A percentile compares a stretch with the other conserved stretches of the same genome.
These are phyloP conservation scores for Drosophila aff. DNA, from an alignment of 1,140 invertebrate genomes.

Conservation along the genomic window DNA sequence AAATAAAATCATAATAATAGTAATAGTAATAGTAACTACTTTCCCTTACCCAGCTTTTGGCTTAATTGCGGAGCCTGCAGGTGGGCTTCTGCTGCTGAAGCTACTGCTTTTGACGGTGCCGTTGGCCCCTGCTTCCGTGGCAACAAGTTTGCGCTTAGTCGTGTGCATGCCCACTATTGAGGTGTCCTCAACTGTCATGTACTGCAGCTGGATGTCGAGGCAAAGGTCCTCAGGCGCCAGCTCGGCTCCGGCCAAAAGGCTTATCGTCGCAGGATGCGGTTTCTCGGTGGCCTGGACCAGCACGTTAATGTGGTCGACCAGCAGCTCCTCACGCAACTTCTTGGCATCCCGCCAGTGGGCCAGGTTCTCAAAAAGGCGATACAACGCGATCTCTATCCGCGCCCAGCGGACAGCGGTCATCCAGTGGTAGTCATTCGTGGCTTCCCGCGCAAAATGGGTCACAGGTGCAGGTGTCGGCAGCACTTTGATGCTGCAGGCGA, in stretches of 20 bases:
- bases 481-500: constrained; percentile 56
- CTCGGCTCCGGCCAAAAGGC: constrained; percentile 6
- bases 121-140: constrained; percentile 9
- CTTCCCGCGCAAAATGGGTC: constrained; percentile 22
- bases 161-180: not conserved
- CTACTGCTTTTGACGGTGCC: not conserved
- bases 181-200: constrained; percentile 43
- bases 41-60: constrained; percentile 5
- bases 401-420: constrained; percentile 55
- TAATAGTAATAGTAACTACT: too few relatives aligned
- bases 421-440: constrained; percentile 54
- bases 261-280: not conserved
- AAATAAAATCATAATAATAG: too few relatives aligned
- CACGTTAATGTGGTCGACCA: constrained; percentile 55
- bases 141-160: constrained; percentile 21
- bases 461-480: constrained; percentile 36
- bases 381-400: constrained; percentile 40
- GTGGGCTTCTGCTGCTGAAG: not conserved
- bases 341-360: constrained; percentile 17
- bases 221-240: constrained; percentile 6
- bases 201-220: constrained; percentile 38
- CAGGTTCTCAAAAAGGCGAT: constrained; percentile 31
- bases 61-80: not conserved
- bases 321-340: constrained; percentile 28
- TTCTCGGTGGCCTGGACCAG: constrained; percentile 21